Evolutionary conservation across 2,888 invertebrate species (phyloP).

Genomic region (Ichneumoninae sp.): DNA sequence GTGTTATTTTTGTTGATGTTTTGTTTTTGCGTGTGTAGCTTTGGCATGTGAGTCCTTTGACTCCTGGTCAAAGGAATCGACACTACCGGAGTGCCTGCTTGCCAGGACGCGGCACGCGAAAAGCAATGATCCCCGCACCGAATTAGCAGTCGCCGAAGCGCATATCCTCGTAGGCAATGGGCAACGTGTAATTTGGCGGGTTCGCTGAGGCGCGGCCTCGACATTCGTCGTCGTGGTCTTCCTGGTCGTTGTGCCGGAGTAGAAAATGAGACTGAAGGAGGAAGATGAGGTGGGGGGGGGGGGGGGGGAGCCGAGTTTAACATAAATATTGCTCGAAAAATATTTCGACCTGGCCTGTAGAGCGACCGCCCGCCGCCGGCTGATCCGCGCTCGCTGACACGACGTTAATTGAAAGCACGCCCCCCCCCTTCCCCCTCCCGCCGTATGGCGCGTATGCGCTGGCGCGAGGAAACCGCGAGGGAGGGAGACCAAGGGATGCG

Average conservation of each 20-base stretch:
- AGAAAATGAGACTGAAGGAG: conserved; percentile 54
- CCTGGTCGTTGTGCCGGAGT: conserved; percentile 37
- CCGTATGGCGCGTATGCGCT: conserved; percentile 26
- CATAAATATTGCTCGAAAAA: conserved; percentile 80
- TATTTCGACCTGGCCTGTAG: conserved; percentile 76
- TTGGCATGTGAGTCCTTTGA: background rate
- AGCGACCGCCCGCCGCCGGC: conserved; percentile 73
- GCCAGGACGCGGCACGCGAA: background rate
- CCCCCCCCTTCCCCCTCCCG: conserved; percentile 52
- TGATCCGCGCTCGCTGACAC: conserved; percentile 78
- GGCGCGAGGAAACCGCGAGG: conserved; percentile 31
- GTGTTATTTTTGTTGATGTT: no score
- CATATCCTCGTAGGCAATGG: conserved; percentile 54
- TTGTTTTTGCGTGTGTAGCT: no score
- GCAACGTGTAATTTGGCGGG: conserved; percentile 48
- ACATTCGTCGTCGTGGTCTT: conserved; percentile 49
- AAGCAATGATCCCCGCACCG: conserved; percentile 32
- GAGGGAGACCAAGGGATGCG: conserved; percentile 51
- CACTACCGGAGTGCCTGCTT: background rate
- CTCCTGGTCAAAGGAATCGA: background rate
- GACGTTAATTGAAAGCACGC: conserved; percentile 81
- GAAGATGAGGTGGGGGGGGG: background rate
- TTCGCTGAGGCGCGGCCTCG: conserved; percentile 51
- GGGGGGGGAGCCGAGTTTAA: conserved; percentile 71
- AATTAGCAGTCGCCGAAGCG: conserved; percentile 60